A percentile compares a stretch with the other conserved stretches of the same genome.
Evolutionary conservation across 2,113 vertebrate species (phyloP).

Genomic region (Thermophis baileyi): DNA sequence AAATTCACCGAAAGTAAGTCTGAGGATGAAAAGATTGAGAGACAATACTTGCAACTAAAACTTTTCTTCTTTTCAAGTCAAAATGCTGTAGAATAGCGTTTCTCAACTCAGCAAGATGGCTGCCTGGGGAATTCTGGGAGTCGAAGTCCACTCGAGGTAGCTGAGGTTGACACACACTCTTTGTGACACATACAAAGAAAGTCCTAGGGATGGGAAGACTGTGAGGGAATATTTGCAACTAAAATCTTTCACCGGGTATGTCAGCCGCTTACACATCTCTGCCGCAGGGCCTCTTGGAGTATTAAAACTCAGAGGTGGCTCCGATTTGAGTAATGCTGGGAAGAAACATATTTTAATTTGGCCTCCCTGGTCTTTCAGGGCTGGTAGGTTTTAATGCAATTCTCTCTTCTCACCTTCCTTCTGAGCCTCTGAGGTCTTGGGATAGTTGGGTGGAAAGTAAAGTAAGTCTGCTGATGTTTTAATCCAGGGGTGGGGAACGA

Average conservation of each 20-base stretch:
- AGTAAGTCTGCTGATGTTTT: not conserved
- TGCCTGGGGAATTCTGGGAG: not conserved
- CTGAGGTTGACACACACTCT: not conserved
- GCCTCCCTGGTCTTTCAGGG: not conserved
- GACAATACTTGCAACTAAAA: too few relatives aligned
- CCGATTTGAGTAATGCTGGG: not conserved
- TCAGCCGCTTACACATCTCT: not conserved
- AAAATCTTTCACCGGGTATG: not conserved
- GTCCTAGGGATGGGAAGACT: not conserved
- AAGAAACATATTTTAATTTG: not conserved
- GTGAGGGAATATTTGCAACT: not conserved
- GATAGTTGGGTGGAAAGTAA: not conserved
- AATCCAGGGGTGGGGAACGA: not conserved
- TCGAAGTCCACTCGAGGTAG: not conserved
- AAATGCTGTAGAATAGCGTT: too few relatives aligned
- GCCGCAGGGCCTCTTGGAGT: not conserved
- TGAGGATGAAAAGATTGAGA: too few relatives aligned
- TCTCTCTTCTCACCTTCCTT: not conserved
- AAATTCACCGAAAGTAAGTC: too few relatives aligned
- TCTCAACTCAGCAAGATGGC: not conserved
- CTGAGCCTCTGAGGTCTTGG: not conserved
- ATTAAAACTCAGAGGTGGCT: not conserved
- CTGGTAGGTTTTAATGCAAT: not conserved
- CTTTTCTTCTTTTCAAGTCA: not conserved
- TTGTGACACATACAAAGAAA: not conserved